Percentiles rank a stretch among this genome's conserved stretches.
These are phyloP conservation scores for Microcebus tavaratra DNA, from an alignment of 2,113 vertebrate genomes.

Conservation along the genomic window DNA sequence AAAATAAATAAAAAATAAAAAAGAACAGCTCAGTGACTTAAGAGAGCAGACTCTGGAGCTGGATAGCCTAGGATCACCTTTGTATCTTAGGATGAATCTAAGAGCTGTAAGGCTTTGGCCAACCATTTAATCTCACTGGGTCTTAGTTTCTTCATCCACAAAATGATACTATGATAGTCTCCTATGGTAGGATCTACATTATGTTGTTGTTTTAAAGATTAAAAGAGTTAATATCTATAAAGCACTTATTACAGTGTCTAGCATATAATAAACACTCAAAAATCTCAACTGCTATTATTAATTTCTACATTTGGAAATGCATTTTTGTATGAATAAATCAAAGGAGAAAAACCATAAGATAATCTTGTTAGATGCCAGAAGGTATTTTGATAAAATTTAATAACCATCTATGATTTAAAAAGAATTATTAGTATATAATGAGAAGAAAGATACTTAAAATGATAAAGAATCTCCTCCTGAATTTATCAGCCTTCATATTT, in stretches of 20 bases:
- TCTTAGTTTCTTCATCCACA: no score
- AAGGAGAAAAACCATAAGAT: background rate
- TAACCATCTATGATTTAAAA: background rate
- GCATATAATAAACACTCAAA: background rate
- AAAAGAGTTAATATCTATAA: no score
- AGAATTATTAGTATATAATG: background rate
- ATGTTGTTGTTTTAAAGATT: no score
- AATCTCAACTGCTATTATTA: background rate
- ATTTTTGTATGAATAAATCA: background rate
- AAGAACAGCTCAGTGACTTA: background rate
- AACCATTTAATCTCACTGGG: background rate
- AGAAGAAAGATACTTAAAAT: background rate
- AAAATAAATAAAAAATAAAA: no score
- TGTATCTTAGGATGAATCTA: background rate
- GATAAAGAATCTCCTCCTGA: background rate
- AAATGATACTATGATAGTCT: no score
- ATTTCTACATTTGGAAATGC: background rate
- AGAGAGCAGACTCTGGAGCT: background rate
- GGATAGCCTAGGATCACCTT: background rate
- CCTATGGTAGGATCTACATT: no score
- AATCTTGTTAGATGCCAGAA: background rate
- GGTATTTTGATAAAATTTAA: constrained; percentile 11
- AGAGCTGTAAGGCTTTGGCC: background rate
- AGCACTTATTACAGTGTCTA: no score
- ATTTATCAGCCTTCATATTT: background rate